Conservation (phyloP, 2,888 invertebrate species). For the Macroteleia sp. region DNA sequence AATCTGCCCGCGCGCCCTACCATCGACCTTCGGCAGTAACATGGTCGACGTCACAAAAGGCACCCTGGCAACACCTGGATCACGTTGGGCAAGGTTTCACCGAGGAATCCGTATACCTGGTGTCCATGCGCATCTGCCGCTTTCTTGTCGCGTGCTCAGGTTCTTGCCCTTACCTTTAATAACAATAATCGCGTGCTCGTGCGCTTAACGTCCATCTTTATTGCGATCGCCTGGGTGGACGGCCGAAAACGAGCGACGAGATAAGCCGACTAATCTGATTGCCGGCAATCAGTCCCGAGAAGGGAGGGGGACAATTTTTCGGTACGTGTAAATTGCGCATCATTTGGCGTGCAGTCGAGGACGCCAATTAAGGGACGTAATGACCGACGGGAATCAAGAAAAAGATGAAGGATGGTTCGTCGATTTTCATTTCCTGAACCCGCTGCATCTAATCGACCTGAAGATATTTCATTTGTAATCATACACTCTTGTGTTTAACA, state of each 20-base stretch:
- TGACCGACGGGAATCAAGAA: neutral
- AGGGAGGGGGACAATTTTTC: slow-evolving; percentile 8
- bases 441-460: neutral
- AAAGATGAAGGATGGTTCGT: neutral
- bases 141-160: slow-evolving; percentile 62
- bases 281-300: slow-evolving; percentile 1
- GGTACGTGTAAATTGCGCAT: slow-evolving; percentile 15
- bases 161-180: slow-evolving; percentile 56
- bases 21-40: slow-evolving; percentile 52
- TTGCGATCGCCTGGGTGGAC: slow-evolving; percentile 25
- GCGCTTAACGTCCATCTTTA: slow-evolving; percentile 47
- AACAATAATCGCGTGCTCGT: slow-evolving; percentile 59
- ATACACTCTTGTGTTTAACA: neutral
- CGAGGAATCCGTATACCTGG: slow-evolving; percentile 58
- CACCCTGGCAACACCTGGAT: slow-evolving; percentile 40
- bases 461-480: slow-evolving; percentile 4
- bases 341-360: slow-evolving; percentile 3
- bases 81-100: slow-evolving; percentile 59
- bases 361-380: slow-evolving; percentile 12
- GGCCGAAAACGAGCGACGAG: slow-evolving; percentile 6
- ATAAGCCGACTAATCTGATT: slow-evolving; percentile 37
- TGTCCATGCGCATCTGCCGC: slow-evolving; percentile 40
- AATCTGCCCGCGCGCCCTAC: slow-evolving; percentile 46
- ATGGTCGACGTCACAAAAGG: slow-evolving; percentile 53
- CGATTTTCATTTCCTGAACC: slow-evolving; percentile 4